Evolutionary conservation across 2,113 vertebrate species (phyloP).

Genomic region (Podarcis raffonei): DNA sequence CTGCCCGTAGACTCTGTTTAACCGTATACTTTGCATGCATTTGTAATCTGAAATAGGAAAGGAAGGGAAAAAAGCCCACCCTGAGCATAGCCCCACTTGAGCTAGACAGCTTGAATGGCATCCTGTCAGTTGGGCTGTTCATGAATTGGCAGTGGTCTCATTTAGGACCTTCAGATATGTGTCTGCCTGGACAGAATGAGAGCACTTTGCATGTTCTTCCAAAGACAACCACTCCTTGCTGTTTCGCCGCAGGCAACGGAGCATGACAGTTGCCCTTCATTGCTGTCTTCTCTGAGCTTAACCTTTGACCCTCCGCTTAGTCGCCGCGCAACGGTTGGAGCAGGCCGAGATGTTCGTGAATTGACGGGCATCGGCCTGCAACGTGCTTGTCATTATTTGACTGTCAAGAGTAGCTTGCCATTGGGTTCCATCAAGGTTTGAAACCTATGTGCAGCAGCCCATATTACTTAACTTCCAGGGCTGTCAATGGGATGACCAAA

Average conservation of each 20-base stretch:
- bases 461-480: slow-evolving; percentile 83
- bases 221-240: slow-evolving; percentile 87
- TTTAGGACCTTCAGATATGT: slow-evolving; percentile 83
- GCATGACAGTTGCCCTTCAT: slow-evolving; percentile 99
- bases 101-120: slow-evolving; percentile 90
- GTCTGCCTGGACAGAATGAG: slow-evolving; percentile 84
- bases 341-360: slow-evolving; percentile 80
- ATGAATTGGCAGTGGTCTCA: slow-evolving; percentile 85
- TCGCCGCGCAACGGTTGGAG: slow-evolving; percentile 74
- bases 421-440: slow-evolving; percentile 79
- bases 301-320: slow-evolving; percentile 90
- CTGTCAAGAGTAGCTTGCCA: slow-evolving; percentile 86
- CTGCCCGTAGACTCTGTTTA: slow-evolving; percentile 68
- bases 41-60: slow-evolving; percentile 79
- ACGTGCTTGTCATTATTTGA: slow-evolving; percentile 88
- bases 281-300: slow-evolving; percentile 92
- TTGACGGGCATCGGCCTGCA: slow-evolving; percentile 87
- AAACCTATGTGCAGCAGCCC: slow-evolving; percentile 90
- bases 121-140: slow-evolving; percentile 87
- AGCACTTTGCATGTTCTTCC: slow-evolving; percentile 87
- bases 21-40: slow-evolving; percentile 86
- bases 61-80: background rate
- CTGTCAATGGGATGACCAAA: slow-evolving; percentile 89
- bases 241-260: slow-evolving; percentile 82
- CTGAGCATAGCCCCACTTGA: slow-evolving; percentile 57